These are phyloP conservation scores for Peromyscus aztecus DNA, from an alignment of 2,797 vertebrate species.

Conservation along the genomic window DNA sequence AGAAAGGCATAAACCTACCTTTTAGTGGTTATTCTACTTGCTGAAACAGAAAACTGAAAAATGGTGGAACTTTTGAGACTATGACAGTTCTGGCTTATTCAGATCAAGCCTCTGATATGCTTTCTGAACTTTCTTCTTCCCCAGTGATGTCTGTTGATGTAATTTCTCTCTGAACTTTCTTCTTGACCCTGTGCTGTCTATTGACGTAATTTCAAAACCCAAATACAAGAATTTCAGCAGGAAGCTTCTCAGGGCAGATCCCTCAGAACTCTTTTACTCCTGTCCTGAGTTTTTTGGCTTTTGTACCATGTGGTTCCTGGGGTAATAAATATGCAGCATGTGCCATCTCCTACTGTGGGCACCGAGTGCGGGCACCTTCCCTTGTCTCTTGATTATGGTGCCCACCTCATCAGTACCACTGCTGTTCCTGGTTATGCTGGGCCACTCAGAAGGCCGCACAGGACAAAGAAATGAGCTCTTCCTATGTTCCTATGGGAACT, in stretches of 20 bases:
- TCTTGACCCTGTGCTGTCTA: neutral
- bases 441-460: neutral
- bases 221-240: neutral
- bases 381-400: neutral
- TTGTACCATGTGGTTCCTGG: neutral
- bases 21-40: conserved; percentile 90
- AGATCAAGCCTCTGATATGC: conserved; percentile 48
- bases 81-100: conserved; percentile 20
- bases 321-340: no score
- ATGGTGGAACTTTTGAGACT: conserved; percentile 82
- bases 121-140: conserved; percentile 67
- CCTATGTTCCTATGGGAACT: neutral
- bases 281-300: neutral
- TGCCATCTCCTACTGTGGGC: neutral
- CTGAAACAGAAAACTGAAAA: conserved; percentile 90
- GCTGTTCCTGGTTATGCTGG: neutral
- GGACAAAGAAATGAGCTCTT: neutral
- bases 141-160: neutral
- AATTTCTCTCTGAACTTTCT: conserved; percentile 69
- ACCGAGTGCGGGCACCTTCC: neutral
- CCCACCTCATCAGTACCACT: neutral
- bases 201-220: conserved; percentile 49
- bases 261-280: neutral
- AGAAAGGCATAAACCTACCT: conserved; percentile 86
- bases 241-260: neutral